Percentiles rank a stretch among this genome's conserved stretches.
Conservation (phyloP, 2,797 vertebrate genomes). For the Anas bahamensis region DNA sequence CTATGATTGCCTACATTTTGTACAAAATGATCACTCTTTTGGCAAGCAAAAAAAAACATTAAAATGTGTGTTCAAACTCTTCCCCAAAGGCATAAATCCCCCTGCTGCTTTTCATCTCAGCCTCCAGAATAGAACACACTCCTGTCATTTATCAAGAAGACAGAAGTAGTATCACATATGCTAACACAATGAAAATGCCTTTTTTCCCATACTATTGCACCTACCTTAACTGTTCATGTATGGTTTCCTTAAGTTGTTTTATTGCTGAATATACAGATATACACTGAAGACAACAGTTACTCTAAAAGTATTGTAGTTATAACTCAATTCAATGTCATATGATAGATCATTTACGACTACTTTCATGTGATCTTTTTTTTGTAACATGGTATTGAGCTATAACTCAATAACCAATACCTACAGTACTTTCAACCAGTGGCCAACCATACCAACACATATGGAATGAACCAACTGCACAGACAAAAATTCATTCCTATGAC, state of each 20-base stretch:
- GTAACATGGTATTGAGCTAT: background rate
- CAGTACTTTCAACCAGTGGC: background rate
- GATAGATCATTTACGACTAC: background rate
- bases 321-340: background rate
- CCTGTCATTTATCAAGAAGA: background rate
- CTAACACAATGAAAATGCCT: constrained; percentile 31
- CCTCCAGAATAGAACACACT: background rate
- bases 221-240: constrained; percentile 1
- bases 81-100: background rate
- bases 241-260: background rate
- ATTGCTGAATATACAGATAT: background rate
- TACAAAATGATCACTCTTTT: background rate
- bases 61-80: background rate
- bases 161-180: constrained; percentile 1
- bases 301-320: background rate
- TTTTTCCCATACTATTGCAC: constrained; percentile 48
- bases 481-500: background rate
- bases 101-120: background rate
- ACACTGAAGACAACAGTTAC: background rate
- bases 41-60: background rate
- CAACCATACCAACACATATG: background rate
- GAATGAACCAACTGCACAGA: background rate
- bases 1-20: background rate
- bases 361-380: background rate
- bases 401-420: background rate